These are phyloP conservation scores for Falco naumanni DNA, from an alignment of 2,797 vertebrate species.

Conservation along the genomic window DNA sequence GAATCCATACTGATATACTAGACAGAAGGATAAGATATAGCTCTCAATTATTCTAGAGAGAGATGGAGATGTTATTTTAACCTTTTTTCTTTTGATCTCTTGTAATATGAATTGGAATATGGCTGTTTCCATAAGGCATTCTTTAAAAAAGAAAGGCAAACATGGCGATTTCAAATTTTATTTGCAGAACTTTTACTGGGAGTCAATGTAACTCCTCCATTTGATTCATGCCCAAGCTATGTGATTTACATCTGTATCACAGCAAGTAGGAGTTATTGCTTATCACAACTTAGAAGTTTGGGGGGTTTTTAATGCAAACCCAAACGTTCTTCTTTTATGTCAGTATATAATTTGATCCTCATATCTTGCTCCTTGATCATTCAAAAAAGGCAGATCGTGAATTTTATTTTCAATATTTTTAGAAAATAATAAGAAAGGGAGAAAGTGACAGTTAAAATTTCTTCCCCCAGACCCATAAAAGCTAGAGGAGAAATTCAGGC, in stretches of 20 bases:
- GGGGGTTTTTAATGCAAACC: background rate
- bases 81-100: background rate
- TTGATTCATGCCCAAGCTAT: background rate
- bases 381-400: background rate
- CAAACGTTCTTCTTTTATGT: slow-evolving; percentile 22
- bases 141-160: slow-evolving; percentile 33
- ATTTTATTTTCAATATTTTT: slow-evolving; percentile 11
- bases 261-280: background rate
- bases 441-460: background rate
- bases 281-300: background rate
- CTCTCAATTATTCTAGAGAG: background rate
- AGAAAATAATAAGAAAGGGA: background rate
- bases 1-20: background rate
- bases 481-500: slow-evolving; percentile 2
- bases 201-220: slow-evolving; percentile 24
- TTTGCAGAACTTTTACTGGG: slow-evolving; percentile 14
- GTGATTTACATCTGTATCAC: slow-evolving; percentile 9
- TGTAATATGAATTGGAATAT: background rate
- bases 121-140: background rate
- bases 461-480: background rate
- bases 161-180: background rate
- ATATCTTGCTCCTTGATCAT: background rate
- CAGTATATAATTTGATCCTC: background rate
- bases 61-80: slow-evolving; percentile 5
- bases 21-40: background rate